These are phyloP conservation scores for Tragelaphus oryx DNA, from an alignment of 2,797 vertebrate species.

Conservation along the genomic window DNA sequence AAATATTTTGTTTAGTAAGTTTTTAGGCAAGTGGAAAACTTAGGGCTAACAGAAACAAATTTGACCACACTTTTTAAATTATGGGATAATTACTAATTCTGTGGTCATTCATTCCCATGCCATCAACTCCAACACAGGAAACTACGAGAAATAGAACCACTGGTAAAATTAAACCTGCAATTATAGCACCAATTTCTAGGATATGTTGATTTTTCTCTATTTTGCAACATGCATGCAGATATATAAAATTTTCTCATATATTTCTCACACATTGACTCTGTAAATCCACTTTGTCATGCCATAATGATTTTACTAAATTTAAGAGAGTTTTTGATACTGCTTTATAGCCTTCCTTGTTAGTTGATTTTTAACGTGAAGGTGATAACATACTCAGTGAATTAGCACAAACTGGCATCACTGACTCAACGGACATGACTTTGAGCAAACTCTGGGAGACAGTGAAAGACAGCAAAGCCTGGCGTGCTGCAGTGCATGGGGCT, in stretches of 20 bases:
- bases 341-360: not conserved
- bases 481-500: not conserved
- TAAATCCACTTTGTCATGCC: not conserved
- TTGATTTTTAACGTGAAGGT: not conserved
- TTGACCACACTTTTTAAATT: constrained; percentile 73
- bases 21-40: constrained; percentile 64
- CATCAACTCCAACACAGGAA: constrained; percentile 71
- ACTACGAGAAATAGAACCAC: constrained; percentile 70
- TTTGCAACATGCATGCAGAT: constrained; percentile 64
- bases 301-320: not conserved
- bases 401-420: not conserved
- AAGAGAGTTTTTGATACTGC: not conserved
- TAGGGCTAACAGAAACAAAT: constrained; percentile 69
- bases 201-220: constrained; percentile 73
- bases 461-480: not conserved
- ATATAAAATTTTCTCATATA: constrained; percentile 48
- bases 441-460: not conserved
- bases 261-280: not conserved
- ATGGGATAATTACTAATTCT: constrained; percentile 68
- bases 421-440: not conserved
- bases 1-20: not conserved
- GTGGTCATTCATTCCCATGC: constrained; percentile 72
- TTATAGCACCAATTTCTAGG: constrained; percentile 71
- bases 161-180: constrained; percentile 69
- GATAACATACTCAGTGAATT: not conserved